Percentiles rank a stretch among this genome's conserved stretches.
phyloP scores from a whole-genome alignment of 2,113 vertebrate genomes.

The Ctenodactylus gundi region DNA sequence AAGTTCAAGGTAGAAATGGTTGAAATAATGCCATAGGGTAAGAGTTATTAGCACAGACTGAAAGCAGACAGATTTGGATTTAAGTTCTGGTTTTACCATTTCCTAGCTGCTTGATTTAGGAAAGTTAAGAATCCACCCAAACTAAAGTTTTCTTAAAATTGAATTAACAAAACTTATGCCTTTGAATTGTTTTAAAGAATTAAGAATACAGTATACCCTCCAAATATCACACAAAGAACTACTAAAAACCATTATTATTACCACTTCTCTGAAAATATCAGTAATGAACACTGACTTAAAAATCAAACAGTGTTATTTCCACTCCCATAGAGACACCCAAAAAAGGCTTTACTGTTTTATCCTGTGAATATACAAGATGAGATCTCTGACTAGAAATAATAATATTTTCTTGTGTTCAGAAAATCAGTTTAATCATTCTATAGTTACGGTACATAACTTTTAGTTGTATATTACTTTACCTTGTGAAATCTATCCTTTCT shows the following conservation, averaged over 20 bases:
- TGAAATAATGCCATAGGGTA: not conserved
- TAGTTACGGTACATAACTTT: conserved; percentile 42
- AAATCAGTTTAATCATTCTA: conserved; percentile 18
- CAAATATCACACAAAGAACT: not conserved
- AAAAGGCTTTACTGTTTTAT: not conserved
- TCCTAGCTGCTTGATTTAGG: not conserved
- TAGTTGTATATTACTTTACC: not conserved
- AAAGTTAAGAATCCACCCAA: not conserved
- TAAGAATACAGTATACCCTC: not conserved
- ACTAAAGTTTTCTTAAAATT: not conserved
- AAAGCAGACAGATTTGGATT: not conserved
- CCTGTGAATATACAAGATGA: conserved; percentile 15
- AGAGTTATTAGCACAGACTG: not conserved
- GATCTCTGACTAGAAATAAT: not conserved
- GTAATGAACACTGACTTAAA: not conserved
- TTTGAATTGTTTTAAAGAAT: conserved; percentile 23
- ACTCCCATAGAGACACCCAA: not conserved
- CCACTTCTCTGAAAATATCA: not conserved
- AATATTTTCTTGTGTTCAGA: not conserved
- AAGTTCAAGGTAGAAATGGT: conserved; percentile 31
- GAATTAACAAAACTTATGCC: not conserved
- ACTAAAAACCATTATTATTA: not conserved
- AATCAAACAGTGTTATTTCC: not conserved
- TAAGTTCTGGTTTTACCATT: not conserved
- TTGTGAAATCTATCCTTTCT: conserved; percentile 23